Evolutionary conservation across 1,140 invertebrate species (phyloP), one percentile per base, ranked within the genome.

Genomic region (Diorhabda sublineata): DNA sequence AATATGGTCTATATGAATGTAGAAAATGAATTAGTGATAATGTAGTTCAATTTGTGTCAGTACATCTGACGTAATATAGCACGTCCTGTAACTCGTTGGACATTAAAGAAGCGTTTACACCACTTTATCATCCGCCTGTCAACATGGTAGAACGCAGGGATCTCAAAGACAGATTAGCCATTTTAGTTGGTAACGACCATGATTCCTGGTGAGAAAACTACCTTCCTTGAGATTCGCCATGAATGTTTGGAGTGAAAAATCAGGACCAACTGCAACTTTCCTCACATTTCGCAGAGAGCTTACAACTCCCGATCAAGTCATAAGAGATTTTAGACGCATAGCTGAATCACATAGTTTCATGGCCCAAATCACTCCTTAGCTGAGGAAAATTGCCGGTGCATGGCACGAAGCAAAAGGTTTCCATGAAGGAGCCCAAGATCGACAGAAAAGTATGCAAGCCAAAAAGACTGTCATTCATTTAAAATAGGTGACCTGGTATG

Each of bases 141-240:
- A 84, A 84, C 64, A 78, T 77, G 0, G 78, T 79, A 0, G 83
- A 84, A 71, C 67, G 82, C 6, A 60, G 79, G 11, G 80, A 80
- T 41, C 41, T 85, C 1, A 83, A 84, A 67, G 71, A 75, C 2
- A 79, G 79, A 73, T 69, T 84, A 0, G 65, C 74, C 0, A 79
- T 81, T 2, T 77, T 78, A 9, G 75, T 83, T 0, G 71, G 75
- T 5, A 64, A 76, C 2, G 72, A 82, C 45, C 81, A 84, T 62
- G 42, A 52, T 3, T 60, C 66, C 3, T 85, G 82, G 81, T 70
- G 77, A 52, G 52, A 73, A 9, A 77, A 66, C 68, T 82, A 0
- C 56, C 63, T 5, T 66, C 73, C 2, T 75, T 80, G 42, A 64
- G 74, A 3, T 80, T 81, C 63, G 78, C 78, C 0, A 73, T 78